Conservation (phyloP, 2,888 invertebrate genomes). For the Andricus curvator region DNA sequence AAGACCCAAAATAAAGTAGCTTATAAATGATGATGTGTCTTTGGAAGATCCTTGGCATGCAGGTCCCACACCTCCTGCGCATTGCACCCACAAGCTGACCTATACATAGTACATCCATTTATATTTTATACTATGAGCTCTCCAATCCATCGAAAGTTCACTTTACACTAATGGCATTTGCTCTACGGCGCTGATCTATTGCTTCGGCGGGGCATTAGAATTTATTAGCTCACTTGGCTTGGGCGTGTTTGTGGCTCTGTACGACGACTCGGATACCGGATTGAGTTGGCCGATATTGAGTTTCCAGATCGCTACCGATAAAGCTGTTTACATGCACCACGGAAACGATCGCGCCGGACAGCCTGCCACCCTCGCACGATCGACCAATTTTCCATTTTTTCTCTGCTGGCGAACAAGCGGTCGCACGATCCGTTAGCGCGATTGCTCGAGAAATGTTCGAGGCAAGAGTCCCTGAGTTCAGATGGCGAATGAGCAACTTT, state of each 20-base stretch:
- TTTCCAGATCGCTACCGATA: conserved; percentile 53
- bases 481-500: conserved; percentile 18
- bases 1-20: neutral
- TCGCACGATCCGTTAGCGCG: conserved; percentile 38
- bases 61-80: conserved; percentile 62
- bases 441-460: conserved; percentile 29
- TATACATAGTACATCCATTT: conserved; percentile 61
- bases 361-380: conserved; percentile 56
- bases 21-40: conserved; percentile 3
- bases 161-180: conserved; percentile 74
- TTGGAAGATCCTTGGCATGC: conserved; percentile 64
- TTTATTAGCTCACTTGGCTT: conserved; percentile 69
- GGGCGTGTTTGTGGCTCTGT: conserved; percentile 62
- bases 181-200: conserved; percentile 59
- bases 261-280: conserved; percentile 55
- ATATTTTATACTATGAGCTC: conserved; percentile 52
- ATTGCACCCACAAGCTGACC: conserved; percentile 66
- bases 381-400: conserved; percentile 50
- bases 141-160: conserved; percentile 71
- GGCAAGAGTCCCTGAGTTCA: conserved; percentile 2
- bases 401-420: neutral
- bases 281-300: conserved; percentile 54
- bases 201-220: conserved; percentile 65
- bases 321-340: conserved; percentile 54
- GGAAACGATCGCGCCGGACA: conserved; percentile 56